phyloP scores from a whole-genome alignment of 2,113 vertebrate genomes.

The Sinocyclocheilus anophthalmus region DNA sequence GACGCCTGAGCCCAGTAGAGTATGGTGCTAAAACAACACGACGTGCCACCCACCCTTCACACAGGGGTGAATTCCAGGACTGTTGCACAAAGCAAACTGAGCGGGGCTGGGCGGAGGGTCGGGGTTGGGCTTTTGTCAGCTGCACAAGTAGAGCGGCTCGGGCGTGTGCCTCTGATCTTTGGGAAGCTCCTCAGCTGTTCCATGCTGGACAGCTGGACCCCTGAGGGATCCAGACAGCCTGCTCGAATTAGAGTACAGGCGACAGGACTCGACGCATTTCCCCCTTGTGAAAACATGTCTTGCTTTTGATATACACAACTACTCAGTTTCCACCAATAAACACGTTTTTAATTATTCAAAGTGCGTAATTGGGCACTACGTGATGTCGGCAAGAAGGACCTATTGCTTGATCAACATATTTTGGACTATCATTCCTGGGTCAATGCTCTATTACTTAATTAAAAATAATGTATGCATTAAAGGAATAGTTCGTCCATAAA shows the following conservation, averaged over 20 bases:
- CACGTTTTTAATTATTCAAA: conserved; percentile 8
- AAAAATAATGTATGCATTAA: neutral
- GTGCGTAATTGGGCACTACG: neutral
- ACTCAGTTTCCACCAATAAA: neutral
- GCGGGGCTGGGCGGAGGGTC: neutral
- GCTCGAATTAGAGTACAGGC: conserved; percentile 48
- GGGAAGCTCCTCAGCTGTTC: conserved; percentile 60
- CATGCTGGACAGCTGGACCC: conserved; percentile 62
- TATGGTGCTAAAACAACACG: conserved; percentile 56
- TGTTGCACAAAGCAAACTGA: conserved; percentile 31
- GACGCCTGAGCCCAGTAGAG: conserved; percentile 43
- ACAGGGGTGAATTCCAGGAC: conserved; percentile 46
- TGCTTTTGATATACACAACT: neutral
- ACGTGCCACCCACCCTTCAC: conserved; percentile 38
- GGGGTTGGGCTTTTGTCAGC: conserved; percentile 52
- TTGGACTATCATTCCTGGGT: neutral
- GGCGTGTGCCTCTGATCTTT: conserved; percentile 60
- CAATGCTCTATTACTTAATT: neutral
- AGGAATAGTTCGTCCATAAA: neutral
- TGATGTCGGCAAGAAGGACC: neutral
- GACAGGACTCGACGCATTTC: conserved; percentile 29
- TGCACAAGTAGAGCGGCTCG: conserved; percentile 43
- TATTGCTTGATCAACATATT: neutral
- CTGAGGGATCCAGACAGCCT: conserved; percentile 44
- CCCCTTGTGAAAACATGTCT: neutral